Percentiles rank a stretch among this genome's conserved stretches.
Evolutionary conservation across 2,888 invertebrate genomes (phyloP).

Genomic region (Camptogramma bilineatum): DNA sequence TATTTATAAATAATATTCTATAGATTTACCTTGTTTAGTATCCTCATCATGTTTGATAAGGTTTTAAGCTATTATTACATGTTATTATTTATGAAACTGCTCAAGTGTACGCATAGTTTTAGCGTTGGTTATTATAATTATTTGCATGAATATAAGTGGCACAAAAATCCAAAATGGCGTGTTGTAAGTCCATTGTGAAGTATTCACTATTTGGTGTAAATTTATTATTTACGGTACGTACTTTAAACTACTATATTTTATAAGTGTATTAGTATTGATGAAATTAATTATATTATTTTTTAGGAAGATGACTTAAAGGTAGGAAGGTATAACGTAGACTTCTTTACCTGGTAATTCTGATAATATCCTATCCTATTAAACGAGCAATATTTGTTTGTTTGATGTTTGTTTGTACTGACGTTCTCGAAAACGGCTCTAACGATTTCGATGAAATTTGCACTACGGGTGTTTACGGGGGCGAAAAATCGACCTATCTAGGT

Average conservation of each 20-base stretch:
- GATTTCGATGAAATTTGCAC: no score
- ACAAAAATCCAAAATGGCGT: constrained; percentile 3
- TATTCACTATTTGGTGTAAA: constrained; percentile 4
- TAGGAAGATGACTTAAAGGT: no score
- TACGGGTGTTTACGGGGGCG: no score
- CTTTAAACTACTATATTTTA: neutral
- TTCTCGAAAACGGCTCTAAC: no score
- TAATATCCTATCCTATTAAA: no score
- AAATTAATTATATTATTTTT: no score
- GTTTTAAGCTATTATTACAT: neutral
- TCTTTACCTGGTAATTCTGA: no score
- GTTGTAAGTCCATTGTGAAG: constrained; percentile 4
- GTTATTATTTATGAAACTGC: neutral
- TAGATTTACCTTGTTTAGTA: neutral
- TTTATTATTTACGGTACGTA: constrained; percentile 16
- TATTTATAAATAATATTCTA: neutral
- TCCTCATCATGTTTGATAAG: neutral
- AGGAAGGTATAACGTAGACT: no score
- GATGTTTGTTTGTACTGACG: no score
- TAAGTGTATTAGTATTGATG: neutral
- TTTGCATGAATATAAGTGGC: neutral
- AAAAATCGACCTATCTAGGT: no score
- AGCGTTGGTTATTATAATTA: neutral
- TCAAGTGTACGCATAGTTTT: neutral
- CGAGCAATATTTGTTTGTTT: no score